Conservation (phyloP, 2,888 invertebrate genomes). For the Cancer borealis region DNA sequence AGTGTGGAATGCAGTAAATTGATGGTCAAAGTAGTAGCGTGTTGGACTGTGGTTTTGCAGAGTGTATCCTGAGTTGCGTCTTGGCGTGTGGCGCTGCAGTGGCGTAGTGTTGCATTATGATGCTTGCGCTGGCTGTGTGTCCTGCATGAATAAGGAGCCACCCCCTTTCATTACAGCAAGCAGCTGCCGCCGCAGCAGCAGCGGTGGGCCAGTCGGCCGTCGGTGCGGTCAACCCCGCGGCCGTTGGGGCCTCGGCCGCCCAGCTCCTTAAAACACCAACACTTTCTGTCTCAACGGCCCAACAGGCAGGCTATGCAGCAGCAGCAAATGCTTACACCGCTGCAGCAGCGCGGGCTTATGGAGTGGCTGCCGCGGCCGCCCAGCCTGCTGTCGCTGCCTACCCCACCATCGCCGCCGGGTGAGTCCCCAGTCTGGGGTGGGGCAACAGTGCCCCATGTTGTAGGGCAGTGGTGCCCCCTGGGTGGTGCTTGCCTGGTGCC, state of each 20-base stretch:
- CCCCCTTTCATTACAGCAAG: constrained; percentile 77
- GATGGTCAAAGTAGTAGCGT: neutral
- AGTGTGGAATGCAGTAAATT: neutral
- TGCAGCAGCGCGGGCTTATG: constrained; percentile 79
- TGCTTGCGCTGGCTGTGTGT: constrained; percentile 76
- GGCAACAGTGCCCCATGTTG: neutral
- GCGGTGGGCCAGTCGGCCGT: constrained; percentile 93
- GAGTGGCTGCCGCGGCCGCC: constrained; percentile 79
- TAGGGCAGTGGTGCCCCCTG: neutral
- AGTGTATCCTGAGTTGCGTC: constrained; percentile 67
- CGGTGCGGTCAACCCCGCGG: constrained; percentile 82
- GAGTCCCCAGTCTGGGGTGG: constrained; percentile 55
- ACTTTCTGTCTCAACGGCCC: constrained; percentile 77
- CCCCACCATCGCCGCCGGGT: constrained; percentile 76
- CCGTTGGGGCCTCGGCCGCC: constrained; percentile 81
- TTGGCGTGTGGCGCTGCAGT: constrained; percentile 68
- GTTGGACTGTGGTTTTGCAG: constrained; percentile 68
- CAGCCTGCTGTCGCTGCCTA: constrained; percentile 78
- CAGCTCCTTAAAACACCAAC: constrained; percentile 77
- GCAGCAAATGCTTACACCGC: constrained; percentile 79
- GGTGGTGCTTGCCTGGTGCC: neutral
- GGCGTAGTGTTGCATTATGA: constrained; percentile 75
- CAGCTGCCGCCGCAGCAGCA: constrained; percentile 83
- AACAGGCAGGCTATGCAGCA: constrained; percentile 78
- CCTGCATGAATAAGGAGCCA: constrained; percentile 77